A percentile compares a stretch with the other conserved stretches of the same genome.
Conservation (phyloP, 1,140 invertebrate species). For the Drosophila neocordata region DNA sequence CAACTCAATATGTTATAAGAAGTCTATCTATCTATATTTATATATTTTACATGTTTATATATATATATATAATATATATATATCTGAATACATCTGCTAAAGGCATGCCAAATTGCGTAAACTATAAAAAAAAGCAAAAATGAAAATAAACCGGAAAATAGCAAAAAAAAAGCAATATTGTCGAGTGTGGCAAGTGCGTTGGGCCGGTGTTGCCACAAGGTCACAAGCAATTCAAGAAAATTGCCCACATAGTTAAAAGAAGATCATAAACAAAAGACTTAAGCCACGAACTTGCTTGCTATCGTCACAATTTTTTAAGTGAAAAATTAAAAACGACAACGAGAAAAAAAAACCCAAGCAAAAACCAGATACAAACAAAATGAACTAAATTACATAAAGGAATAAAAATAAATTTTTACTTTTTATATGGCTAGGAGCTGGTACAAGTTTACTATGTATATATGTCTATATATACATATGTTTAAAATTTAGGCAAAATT, state of each 20-base stretch:
- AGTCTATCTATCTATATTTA: background rate
- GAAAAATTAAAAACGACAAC: no score
- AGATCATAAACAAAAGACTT: constrained; percentile 55
- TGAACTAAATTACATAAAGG: constrained; percentile 16
- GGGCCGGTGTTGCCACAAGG: constrained; percentile 42
- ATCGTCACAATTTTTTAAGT: constrained; percentile 21
- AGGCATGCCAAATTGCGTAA: constrained; percentile 49
- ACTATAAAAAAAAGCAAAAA: constrained; percentile 6
- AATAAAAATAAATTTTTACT: constrained; percentile 13
- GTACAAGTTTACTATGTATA: background rate
- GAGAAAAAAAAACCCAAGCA: background rate
- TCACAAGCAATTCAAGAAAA: constrained; percentile 47
- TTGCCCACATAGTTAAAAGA: constrained; percentile 27
- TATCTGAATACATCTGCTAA: constrained; percentile 10
- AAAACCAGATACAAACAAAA: constrained; percentile 1
- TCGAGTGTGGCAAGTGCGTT: constrained; percentile 24
- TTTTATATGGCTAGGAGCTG: background rate
- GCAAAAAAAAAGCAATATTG: constrained; percentile 7
- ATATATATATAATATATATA: background rate
- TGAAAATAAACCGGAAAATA: constrained; percentile 28
- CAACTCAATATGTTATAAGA: background rate
- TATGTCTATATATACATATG: background rate
- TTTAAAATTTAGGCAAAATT: constrained; percentile 21
- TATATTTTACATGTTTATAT: no score
- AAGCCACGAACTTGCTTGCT: constrained; percentile 50